These are phyloP conservation scores for Crocodylus rhombifer DNA, from an alignment of 2,797 vertebrate species.

Conservation along the genomic window DNA sequence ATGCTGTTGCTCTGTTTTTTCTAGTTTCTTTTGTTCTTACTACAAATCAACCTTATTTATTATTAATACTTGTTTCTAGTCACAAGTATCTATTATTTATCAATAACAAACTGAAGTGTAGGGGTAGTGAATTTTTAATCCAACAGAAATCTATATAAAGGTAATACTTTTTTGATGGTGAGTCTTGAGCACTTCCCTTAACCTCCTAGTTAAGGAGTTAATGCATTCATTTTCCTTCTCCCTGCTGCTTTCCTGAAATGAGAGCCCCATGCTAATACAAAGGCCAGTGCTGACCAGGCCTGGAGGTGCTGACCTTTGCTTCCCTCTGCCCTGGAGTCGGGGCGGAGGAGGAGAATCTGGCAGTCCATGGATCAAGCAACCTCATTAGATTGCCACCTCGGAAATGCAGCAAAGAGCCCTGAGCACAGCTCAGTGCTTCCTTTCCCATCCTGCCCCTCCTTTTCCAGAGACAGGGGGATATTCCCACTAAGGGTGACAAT, in stretches of 20 bases:
- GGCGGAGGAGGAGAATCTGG: slow-evolving; percentile 4
- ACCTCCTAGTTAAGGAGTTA: neutral
- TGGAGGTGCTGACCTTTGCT: slow-evolving; percentile 78
- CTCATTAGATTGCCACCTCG: slow-evolving; percentile 33
- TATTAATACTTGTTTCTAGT: neutral
- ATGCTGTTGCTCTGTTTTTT: neutral
- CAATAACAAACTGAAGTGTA: neutral
- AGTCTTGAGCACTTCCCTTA: neutral
- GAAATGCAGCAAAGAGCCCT: neutral
- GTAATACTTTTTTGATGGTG: neutral
- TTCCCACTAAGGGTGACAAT: neutral
- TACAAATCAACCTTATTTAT: neutral
- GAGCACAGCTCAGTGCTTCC: neutral
- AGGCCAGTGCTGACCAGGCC: slow-evolving; percentile 51
- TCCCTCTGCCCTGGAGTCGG: slow-evolving; percentile 66
- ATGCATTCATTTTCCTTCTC: neutral
- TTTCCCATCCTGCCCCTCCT: neutral
- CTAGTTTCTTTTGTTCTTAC: neutral
- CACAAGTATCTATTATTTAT: neutral
- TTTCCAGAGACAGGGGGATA: neutral
- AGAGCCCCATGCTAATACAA: neutral
- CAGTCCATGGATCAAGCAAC: slow-evolving; percentile 60
- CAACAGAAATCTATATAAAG: neutral
- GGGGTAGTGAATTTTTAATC: neutral
- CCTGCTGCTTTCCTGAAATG: neutral